These are phyloP conservation scores for Cheilosia vulpina DNA, from an alignment of 2,888 invertebrate species.

Conservation along the genomic window DNA sequence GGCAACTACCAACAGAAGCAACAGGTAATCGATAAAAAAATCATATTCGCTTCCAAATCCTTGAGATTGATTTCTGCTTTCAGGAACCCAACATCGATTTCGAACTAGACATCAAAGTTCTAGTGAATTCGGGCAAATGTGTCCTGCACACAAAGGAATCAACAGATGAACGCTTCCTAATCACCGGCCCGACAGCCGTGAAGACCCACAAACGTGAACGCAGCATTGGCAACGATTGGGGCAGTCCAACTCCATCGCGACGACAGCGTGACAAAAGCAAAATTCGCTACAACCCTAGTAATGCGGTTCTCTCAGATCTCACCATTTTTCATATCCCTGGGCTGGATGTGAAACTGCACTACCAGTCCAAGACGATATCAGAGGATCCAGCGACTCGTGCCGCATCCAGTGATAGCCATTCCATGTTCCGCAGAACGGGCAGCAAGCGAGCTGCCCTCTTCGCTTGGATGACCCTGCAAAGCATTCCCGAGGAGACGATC, in stretches of 20 bases:
- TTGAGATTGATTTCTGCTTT: slow-evolving; percentile 77
- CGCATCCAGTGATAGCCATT: slow-evolving; percentile 78
- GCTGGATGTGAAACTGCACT: slow-evolving; percentile 94
- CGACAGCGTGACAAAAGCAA: slow-evolving; percentile 83
- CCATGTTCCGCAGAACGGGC: slow-evolving; percentile 85
- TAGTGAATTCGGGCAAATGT: slow-evolving; percentile 98
- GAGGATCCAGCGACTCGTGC: slow-evolving; percentile 84
- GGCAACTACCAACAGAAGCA: slow-evolving; percentile 82
- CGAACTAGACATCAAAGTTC: slow-evolving; percentile 97
- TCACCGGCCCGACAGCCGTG: slow-evolving; percentile 79
- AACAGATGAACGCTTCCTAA: slow-evolving; percentile 86
- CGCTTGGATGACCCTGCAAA: slow-evolving; percentile 98
- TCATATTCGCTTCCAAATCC: background rate
- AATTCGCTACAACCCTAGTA: slow-evolving; percentile 82
- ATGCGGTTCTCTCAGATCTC: slow-evolving; percentile 88
- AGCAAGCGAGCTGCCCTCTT: slow-evolving; percentile 95
- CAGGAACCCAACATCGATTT: slow-evolving; percentile 97
- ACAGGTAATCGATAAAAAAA: slow-evolving; percentile 68
- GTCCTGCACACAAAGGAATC: slow-evolving; percentile 96
- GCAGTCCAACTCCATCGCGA: slow-evolving; percentile 84
- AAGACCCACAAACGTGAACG: slow-evolving; percentile 82
- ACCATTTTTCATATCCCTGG: slow-evolving; percentile 96
- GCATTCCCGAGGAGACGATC: slow-evolving; percentile 98
- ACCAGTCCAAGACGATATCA: slow-evolving; percentile 90
- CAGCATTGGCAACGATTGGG: slow-evolving; percentile 84